Evolutionary conservation across 2,113 vertebrate genomes (phyloP).

Genomic region (Phylloscopus trochiloides): DNA sequence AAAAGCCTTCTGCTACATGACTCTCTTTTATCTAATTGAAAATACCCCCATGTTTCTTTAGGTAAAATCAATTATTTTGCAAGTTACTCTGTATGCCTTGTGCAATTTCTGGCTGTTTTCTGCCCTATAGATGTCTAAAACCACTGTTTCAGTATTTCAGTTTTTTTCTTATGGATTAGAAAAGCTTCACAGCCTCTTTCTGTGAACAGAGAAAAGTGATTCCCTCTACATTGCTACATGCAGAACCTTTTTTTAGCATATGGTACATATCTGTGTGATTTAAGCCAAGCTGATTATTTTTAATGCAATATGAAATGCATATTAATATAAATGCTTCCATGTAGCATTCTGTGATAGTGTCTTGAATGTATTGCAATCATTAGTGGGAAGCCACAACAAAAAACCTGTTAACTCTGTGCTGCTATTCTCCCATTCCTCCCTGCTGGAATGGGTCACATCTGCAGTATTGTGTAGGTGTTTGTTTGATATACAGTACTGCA

Average conservation of each 20-base stretch:
- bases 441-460: conserved; percentile 53
- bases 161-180: conserved; percentile 42
- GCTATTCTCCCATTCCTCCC: background rate
- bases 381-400: conserved; percentile 36
- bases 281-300: conserved; percentile 48
- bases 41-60: background rate
- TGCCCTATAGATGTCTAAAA: background rate
- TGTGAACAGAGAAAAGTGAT: background rate
- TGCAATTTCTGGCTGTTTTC: conserved; percentile 3
- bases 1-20: background rate
- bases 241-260: background rate
- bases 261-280: conserved; percentile 23
- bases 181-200: background rate
- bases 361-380: conserved; percentile 65
- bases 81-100: background rate
- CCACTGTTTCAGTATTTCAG: background rate
- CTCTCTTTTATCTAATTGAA: background rate
- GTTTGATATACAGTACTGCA: conserved; percentile 41
- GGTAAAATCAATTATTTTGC: conserved; percentile 12
- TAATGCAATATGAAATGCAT: conserved; percentile 54
- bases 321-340: conserved; percentile 56
- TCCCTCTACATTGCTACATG: conserved; percentile 18
- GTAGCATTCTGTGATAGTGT: conserved; percentile 11
- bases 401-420: conserved; percentile 49
- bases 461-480: conserved; percentile 33